Base-by-base conservation (phyloP, 2,888 invertebrate species). In the Cerceris ruficornis region DNA sequence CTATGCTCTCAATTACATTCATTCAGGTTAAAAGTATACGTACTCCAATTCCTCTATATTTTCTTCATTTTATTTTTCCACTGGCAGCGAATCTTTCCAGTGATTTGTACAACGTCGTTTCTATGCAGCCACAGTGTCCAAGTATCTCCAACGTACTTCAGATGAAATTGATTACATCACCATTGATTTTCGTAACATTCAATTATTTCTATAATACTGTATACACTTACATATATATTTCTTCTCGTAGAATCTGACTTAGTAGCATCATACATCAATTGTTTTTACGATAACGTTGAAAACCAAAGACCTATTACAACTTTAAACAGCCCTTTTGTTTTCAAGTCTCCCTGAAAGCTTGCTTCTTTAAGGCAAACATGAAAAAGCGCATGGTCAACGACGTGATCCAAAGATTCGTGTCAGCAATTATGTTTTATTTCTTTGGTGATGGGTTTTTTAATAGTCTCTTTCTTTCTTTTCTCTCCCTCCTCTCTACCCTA, bases 381-480 rank as follows among this genome's bases (percentile, higher is more conserved):
- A 28, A 28, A 28, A 28, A 28, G 28, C 28, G 28, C 28, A 28
- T 28, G 28, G 28, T 28, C 28, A 28, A 28, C 28, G 28, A 77
- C 57, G 39, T 64, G 54, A 43, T 68, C 49, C 52, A 79, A 82
- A 84, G 82, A 75, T 78, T 84, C 77, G 75, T 82, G 55, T 59
- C 73, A 76, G 71, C 68, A 55, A 58, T 72, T 77, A 66, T n/a
- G 59, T 75, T 82, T 13, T 17, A 69, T 74, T 80, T 84, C 62
- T 73, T 80, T 79, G 83, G 86, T 87, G 82, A 85, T 80, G 87
- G 85, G 82, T 88, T 84, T 68, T 80, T 83, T 87, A 87, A 85
- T 86, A 77, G 83, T 86, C 83, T 88, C 74, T 86, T 86, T 90
- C 86, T 89, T 84, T 86, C 82, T 86, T 87, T 84, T 86, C 78